Evolutionary conservation across 2,888 invertebrate genomes (phyloP).

Genomic region (Neria commutata): DNA sequence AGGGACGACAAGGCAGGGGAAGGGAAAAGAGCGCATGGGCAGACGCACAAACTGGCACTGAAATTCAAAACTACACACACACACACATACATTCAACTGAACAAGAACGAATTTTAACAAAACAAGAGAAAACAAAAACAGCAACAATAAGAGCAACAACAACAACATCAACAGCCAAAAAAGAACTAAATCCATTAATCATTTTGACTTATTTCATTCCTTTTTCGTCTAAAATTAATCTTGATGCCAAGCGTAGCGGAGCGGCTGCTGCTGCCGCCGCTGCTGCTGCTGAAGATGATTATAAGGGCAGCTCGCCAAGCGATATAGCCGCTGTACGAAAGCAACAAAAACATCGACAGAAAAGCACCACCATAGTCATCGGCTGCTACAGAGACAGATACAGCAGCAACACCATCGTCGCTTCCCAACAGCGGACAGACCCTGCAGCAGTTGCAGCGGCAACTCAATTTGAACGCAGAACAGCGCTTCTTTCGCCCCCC

Average conservation of each 20-base stretch:
- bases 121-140: constrained; percentile 19
- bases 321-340: too few relatives aligned
- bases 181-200: constrained; percentile 57
- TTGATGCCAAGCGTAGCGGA: constrained; percentile 52
- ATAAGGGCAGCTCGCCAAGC: constrained; percentile 41
- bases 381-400: background rate
- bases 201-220: constrained; percentile 59
- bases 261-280: constrained; percentile 36
- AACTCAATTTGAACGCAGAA: constrained; percentile 4
- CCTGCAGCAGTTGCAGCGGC: constrained; percentile 3
- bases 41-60: background rate
- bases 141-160: constrained; percentile 28
- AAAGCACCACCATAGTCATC: constrained; percentile 1
- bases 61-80: constrained; percentile 10
- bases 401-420: background rate
- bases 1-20: background rate
- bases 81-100: constrained; percentile 16
- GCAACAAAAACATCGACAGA: constrained; percentile 23
- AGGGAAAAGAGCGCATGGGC: background rate
- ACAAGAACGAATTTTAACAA: constrained; percentile 14
- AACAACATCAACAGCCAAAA: constrained; percentile 30
- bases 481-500: constrained; percentile 4
- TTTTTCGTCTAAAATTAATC: constrained; percentile 57
- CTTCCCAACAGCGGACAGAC: constrained; percentile 6
- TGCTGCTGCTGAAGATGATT: constrained; percentile 36